Evolutionary conservation across 2,888 invertebrate species (phyloP).

Genomic region (Deladenus siricidicola): DNA sequence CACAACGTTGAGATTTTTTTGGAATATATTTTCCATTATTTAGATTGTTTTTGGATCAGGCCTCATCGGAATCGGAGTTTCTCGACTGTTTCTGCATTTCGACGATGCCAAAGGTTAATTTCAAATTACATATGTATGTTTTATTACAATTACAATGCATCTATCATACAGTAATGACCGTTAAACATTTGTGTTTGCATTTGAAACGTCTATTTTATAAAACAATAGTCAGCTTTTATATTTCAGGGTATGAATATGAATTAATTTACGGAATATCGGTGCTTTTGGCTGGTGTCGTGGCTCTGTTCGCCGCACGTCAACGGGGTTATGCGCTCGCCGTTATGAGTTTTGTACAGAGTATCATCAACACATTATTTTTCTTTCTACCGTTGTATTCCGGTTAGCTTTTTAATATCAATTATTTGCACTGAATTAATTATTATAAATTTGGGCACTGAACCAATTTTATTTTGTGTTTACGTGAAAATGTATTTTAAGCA

Average conservation of each 20-base stretch:
- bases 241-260: constrained; percentile 19
- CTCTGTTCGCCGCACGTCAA: constrained; percentile 15
- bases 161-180: too few species aligned
- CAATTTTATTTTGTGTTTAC: too few species aligned
- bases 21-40: neutral
- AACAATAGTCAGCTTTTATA: neutral
- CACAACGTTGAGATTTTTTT: neutral
- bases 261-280: constrained; percentile 25
- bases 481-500: too few species aligned
- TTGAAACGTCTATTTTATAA: too few species aligned
- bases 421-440: too few species aligned
- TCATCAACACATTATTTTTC: constrained; percentile 21
- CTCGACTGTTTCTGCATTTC: constrained; percentile 18
- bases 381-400: too few species aligned
- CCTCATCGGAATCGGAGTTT: constrained; percentile 20
- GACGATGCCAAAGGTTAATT: constrained; percentile 22
- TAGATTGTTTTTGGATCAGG: constrained; percentile 21
- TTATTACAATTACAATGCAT: neutral
- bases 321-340: constrained; percentile 11
- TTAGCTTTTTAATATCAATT: too few species aligned
- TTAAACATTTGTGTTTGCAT: too few species aligned
- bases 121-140: neutral
- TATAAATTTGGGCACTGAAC: too few species aligned
- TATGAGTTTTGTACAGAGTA: constrained; percentile 14
- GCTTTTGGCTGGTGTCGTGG: constrained; percentile 19